Evolutionary conservation across 1,140 invertebrate species (phyloP), one percentile per base, ranked within the genome.

Genomic region (Aphelinus atriplicis): DNA sequence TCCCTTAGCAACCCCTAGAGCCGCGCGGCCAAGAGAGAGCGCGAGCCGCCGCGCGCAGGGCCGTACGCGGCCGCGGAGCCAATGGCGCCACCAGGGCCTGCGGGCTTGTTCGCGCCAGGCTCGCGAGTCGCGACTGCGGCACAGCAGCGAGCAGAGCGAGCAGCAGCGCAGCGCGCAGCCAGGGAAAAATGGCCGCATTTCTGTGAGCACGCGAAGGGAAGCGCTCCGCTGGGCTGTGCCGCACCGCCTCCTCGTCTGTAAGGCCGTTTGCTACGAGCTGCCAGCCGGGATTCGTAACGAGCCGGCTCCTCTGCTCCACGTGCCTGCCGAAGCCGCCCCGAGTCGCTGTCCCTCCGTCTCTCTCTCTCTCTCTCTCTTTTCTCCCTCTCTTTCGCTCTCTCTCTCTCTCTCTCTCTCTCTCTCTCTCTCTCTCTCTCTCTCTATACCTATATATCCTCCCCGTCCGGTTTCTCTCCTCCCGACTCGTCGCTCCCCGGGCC

Each of bases 181-280:
- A 74, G 58, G 72, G 72, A 74, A 87, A 87, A 86, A 87, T 87
- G 86, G 86, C 85, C 84, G 85, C 84, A 85, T 85, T 86, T 87
- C 85, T 86, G 83, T 85, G 82, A 82, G 79, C 82, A 84, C 65
- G 73, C 63, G 75, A 77, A 77, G 66, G 58, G 60, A 77, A 75
- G 72, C 73, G 71, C 56, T 50, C 63, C 26, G 26, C 26, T 26
- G 26, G 26, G 51, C 51, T 26, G 51, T 47, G 62, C 47, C 64
- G 26, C 26, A 51, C n/a, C n/a, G 78, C 80, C 78, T 81, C 77
- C 76, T 85, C 84, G 85, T 87, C 84, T 87, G 86, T 84, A 82
- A 26, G 26, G 26, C 80, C 87, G 85, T 87, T 86, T 85, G 85
- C 83, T 83, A 26, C 26, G 26, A 26, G 26, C 26, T 26, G 26